Evolutionary conservation across 2,888 invertebrate genomes (phyloP).

Genomic region (Eulithis testata): DNA sequence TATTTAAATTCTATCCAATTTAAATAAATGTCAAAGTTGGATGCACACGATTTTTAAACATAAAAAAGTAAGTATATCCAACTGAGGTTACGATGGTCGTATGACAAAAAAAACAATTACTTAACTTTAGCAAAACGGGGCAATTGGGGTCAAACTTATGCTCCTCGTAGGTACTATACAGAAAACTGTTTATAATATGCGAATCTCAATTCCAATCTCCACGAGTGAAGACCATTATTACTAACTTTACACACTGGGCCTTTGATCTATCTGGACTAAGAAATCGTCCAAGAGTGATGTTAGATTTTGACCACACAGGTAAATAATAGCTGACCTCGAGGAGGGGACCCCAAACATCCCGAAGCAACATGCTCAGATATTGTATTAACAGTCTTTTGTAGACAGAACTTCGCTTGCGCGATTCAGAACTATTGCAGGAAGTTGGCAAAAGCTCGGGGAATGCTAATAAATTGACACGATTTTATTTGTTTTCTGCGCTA

Average conservation of each 20-base stretch:
- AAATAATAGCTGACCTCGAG: background rate
- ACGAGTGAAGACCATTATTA: background rate
- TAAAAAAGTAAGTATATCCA: no score
- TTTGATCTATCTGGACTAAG: background rate
- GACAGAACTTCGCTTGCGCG: constrained; percentile 2
- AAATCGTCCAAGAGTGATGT: background rate
- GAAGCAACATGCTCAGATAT: background rate
- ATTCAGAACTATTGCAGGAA: background rate
- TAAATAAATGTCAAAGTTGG: no score
- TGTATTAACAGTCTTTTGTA: background rate
- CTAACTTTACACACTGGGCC: background rate
- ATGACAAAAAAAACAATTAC: no score
- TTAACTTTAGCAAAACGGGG: no score
- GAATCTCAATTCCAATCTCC: background rate
- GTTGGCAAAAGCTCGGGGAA: background rate
- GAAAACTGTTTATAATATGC: background rate
- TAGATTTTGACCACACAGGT: background rate
- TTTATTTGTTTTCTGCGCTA: background rate
- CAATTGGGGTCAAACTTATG: background rate
- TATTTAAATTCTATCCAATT: no score
- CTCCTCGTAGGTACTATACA: background rate
- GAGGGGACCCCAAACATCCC: background rate
- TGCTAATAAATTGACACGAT: background rate
- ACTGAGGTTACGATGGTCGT: no score
- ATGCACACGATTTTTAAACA: no score